phyloP scores from a whole-genome alignment of 2,113 vertebrate species.

The Albula goreensis region DNA sequence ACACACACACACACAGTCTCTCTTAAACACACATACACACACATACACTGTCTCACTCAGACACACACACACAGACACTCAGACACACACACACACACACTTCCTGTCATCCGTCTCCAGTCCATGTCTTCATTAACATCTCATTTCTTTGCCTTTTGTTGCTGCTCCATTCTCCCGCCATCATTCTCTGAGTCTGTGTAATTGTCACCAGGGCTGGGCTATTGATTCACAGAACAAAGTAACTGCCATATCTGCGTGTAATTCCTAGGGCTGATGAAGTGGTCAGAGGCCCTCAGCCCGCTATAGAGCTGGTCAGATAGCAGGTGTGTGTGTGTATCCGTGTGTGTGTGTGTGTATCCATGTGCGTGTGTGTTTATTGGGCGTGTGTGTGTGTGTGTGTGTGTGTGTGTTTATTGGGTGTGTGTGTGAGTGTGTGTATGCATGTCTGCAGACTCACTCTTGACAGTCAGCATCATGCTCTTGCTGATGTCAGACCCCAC shows the following conservation, averaged over 20 bases:
- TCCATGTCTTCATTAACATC: constrained; percentile 24
- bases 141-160: constrained; percentile 24
- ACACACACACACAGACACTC: background rate
- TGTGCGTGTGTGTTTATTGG: background rate
- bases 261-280: constrained; percentile 9
- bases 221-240: constrained; percentile 13
- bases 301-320: background rate
- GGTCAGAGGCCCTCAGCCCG: constrained; percentile 9
- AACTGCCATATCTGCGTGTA: constrained; percentile 9
- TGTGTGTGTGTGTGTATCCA: constrained; percentile 1
- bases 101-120: background rate
- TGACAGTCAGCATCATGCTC: constrained; percentile 97
- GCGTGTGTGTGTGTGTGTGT: background rate
- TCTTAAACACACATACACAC: constrained; percentile 13
- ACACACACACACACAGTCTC: background rate
- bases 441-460: constrained; percentile 78
- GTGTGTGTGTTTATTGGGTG: background rate
- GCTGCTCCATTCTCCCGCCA: constrained; percentile 3
- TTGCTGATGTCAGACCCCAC: constrained; percentile 99
- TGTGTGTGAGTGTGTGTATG: constrained; percentile 6
- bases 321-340: too few relatives aligned
- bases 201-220: constrained; percentile 21
- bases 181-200: constrained; percentile 8
- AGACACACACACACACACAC: constrained; percentile 9
- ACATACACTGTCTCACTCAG: constrained; percentile 32